Evolutionary conservation across 2,797 vertebrate species (phyloP).

Genomic region (Dryobates pubescens): DNA sequence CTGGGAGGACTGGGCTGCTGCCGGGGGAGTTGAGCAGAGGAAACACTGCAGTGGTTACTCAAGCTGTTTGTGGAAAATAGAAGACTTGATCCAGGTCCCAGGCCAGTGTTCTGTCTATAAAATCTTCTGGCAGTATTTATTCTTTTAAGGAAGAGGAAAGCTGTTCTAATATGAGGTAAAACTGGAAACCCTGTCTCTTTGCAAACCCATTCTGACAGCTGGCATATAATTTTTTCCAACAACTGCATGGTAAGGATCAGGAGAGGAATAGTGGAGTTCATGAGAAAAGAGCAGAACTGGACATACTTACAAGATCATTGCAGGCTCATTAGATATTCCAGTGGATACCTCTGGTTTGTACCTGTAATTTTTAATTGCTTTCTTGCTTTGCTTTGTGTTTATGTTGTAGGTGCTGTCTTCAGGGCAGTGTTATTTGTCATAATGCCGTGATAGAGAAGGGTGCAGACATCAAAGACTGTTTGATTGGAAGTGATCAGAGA

Average conservation of each 20-base stretch:
- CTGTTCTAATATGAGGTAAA: conserved; percentile 38
- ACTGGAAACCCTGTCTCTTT: neutral
- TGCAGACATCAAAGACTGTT: conserved; percentile 93
- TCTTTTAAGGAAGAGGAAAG: conserved; percentile 32
- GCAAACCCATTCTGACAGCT: neutral
- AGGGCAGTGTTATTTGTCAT: conserved; percentile 93
- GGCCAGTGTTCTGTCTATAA: neutral
- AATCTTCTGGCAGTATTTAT: conserved; percentile 15
- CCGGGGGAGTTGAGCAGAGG: neutral
- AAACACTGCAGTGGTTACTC: neutral
- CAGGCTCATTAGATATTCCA: neutral
- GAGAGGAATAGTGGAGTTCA: neutral
- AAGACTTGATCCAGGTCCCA: neutral
- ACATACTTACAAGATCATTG: neutral
- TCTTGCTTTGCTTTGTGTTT: conserved; percentile 26
- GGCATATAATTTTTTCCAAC: conserved; percentile 17
- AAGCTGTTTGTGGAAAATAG: neutral
- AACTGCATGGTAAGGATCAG: neutral
- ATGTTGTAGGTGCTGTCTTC: conserved; percentile 88
- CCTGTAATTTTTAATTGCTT: neutral
- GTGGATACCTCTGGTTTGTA: neutral
- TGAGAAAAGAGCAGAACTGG: neutral
- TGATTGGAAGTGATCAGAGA: conserved; percentile 89
- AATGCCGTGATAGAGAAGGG: conserved; percentile 90
- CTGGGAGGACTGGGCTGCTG: neutral